Base-by-base conservation (phyloP, 2,797 vertebrate species). In the Takifugu ocellatus region DNA sequence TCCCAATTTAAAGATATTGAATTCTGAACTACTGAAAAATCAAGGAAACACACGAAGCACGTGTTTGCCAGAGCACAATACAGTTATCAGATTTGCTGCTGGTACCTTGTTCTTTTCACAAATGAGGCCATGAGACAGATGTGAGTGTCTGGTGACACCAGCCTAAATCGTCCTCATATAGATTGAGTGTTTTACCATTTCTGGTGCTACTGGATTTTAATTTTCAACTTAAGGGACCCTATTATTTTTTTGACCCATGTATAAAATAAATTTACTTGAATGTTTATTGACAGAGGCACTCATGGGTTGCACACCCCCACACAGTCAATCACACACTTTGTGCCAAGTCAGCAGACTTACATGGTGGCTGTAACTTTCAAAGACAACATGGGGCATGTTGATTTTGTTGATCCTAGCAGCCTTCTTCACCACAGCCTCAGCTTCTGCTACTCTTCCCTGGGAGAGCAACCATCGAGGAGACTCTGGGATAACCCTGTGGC, bases 401-500 rank as follows among this genome's bases (percentile, higher is more conserved):
- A 89, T 72, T 45, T 80, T 83, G 75, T 92, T 92, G 72, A 61
- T 79, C 59, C 54, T 77, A 2, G 90, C 89, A 48, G 89, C 88
- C 8, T 78, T 61, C 59, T 70, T 88, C 16, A 92, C 1, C 3
- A 87, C 74, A 45, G 70, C 72, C 36, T 90, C 86, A 0, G 88
- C 85, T 31, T 91, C 88, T 5, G 77, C 44, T 25, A 77, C 65
- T 65, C 79, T 75, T 10, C 83, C 88, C 72, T 75, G 84, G 69
- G 81, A 75, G 7, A 89, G 68, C 15, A 91, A 70, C 89, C 90
- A 91, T 0, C 85, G 83, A 16, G 89, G 89, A 64, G 90, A 91
- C 75, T 91, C 89, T 29, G 89, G 85, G 46, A 91, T 72, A 3
- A 91, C 49, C 88, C 90, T 91, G 68, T 17, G 9, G 9, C 63